A percentile compares a stretch with the other conserved stretches of the same genome.
phyloP scores from a whole-genome alignment of 2,797 vertebrate species.

The Sus cebifrons region DNA sequence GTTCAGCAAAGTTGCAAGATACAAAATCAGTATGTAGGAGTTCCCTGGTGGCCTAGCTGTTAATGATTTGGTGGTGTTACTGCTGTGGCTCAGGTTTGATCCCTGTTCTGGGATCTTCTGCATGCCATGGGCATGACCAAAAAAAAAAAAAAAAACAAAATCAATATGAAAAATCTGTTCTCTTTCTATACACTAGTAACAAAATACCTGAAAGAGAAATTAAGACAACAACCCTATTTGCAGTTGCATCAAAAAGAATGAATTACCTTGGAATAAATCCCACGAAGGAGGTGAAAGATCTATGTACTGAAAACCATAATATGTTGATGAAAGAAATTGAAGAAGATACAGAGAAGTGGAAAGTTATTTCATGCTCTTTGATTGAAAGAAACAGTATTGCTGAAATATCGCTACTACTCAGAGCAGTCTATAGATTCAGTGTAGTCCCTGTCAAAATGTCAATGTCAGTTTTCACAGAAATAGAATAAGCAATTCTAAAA shows the following conservation, averaged over 20 bases:
- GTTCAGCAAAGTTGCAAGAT: not conserved
- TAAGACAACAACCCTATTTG: not conserved
- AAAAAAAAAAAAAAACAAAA: not conserved
- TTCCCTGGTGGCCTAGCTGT: too few species aligned
- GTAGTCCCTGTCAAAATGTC: not conserved
- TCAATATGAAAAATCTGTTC: not conserved
- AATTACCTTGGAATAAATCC: not conserved
- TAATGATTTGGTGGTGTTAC: too few species aligned
- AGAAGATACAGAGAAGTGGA: not conserved
- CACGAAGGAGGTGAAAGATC: not conserved
- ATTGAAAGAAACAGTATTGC: not conserved
- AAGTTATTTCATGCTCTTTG: not conserved
- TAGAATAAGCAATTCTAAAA: not conserved
- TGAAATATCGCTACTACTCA: not conserved
- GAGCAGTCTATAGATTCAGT: not conserved
- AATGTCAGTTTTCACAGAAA: not conserved
- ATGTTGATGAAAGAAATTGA: not conserved
- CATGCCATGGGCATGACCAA: too few species aligned
- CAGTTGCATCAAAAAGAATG: not conserved
- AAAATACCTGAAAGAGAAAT: not conserved
- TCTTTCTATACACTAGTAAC: not conserved
- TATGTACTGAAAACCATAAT: not conserved
- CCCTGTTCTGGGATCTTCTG: too few species aligned
- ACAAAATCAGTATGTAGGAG: not conserved
- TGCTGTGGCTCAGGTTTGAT: too few species aligned